Evolutionary conservation across 2,797 vertebrate genomes (phyloP).

Genomic region (Lithobates pipiens): DNA sequence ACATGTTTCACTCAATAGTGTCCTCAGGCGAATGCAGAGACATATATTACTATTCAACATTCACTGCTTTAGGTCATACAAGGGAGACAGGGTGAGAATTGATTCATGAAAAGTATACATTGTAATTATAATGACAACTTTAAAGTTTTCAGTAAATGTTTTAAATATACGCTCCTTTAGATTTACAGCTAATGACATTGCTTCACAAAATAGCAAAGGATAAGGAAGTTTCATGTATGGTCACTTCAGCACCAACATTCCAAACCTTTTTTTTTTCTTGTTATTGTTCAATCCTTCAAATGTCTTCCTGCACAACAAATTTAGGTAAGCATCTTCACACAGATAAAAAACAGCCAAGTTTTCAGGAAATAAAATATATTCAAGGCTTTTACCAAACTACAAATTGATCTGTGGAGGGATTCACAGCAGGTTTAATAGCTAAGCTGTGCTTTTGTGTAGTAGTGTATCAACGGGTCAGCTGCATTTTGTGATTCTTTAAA

Average conservation of each 20-base stretch:
- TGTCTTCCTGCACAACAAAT: slow-evolving; percentile 11
- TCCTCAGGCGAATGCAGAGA: too few relatives aligned
- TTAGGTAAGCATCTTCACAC: background rate
- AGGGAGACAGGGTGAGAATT: too few relatives aligned
- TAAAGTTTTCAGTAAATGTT: too few relatives aligned
- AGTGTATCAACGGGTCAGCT: slow-evolving; percentile 36
- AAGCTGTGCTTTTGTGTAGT: slow-evolving; percentile 43
- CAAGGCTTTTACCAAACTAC: slow-evolving; percentile 41
- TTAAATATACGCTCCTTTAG: too few relatives aligned
- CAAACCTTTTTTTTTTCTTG: background rate
- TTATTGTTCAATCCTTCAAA: slow-evolving; percentile 18
- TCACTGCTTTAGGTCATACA: too few relatives aligned
- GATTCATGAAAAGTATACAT: too few relatives aligned
- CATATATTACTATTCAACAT: too few relatives aligned
- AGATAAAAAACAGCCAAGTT: slow-evolving; percentile 34
- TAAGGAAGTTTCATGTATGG: slow-evolving; percentile 4
- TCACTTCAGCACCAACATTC: background rate
- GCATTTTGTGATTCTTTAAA: slow-evolving; percentile 51
- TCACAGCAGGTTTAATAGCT: slow-evolving; percentile 51
- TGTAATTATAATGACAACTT: too few relatives aligned
- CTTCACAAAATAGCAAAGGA: background rate
- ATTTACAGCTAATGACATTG: background rate
- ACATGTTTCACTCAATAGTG: too few relatives aligned
- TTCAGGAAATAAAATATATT: slow-evolving; percentile 54
- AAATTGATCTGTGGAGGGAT: slow-evolving; percentile 49